Evolutionary conservation across 2,888 invertebrate genomes (phyloP), one percentile per base, ranked within the genome.

Genomic region (Crossocerus cetratus): DNA sequence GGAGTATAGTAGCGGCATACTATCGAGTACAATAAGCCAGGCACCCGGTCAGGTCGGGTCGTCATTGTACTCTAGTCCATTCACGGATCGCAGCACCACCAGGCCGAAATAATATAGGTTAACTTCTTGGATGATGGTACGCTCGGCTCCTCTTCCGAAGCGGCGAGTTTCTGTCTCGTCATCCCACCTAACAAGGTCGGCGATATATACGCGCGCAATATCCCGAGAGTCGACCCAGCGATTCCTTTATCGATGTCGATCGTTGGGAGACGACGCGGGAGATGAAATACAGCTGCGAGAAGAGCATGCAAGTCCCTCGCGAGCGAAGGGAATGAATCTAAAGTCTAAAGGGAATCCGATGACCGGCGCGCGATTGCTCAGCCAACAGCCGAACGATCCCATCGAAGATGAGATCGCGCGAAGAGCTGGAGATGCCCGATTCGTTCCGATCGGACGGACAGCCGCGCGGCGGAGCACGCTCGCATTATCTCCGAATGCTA

Each of bases 41-140:
- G 72, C 80, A 73, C 81, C 73, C 61, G 61, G 60, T 49, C 59
- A 65, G 57, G 56, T 76, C 69, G 64, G 62, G 60, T 62, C 55
- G 21, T 80, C 67, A 81, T 81, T 81, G 80, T 81, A 60, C 59
- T 60, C 72, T 56, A 44, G 43, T 16, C 45, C 69, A 68, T 81
- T 81, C 82, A 75, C 65, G 56, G 75, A 74, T 81, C 75, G 72
- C 70, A 82, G 77, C 76, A 14, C 49, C 82, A 73, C 65, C 49
- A 62, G 62, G 53, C 63, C 74, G 62, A 72, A 82, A 82, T 80
- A 82, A 69, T 62, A 59, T 54, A 59, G 80, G 81, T 76, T 73
- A 66, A 81, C 72, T 69, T 61, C 56, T 61, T 59, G 32, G 57
- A 72, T 59, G 65, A 44, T 32, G 57, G 60, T 68, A 65, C 23